Conservation (phyloP, 2,113 vertebrate genomes). For the Dasyornis broadbenti region DNA sequence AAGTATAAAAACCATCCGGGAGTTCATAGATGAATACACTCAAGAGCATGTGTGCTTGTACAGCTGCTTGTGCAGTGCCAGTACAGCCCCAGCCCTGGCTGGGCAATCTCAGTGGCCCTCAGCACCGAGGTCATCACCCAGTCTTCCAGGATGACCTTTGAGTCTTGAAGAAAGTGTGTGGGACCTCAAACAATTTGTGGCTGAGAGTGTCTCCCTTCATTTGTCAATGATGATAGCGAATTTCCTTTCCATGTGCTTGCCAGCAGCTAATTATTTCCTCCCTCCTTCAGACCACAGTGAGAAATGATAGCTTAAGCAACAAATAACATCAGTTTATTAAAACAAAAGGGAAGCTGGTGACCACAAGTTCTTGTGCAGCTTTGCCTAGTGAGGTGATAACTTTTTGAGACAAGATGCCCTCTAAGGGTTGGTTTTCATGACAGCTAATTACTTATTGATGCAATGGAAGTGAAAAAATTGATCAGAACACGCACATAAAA, state of each 20-base stretch:
- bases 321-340: background rate
- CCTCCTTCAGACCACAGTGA: background rate
- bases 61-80: background rate
- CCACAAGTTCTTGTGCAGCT: background rate
- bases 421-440: background rate
- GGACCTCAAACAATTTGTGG: background rate
- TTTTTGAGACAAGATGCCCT: background rate
- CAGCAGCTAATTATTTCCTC: constrained; percentile 6
- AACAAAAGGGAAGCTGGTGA: background rate
- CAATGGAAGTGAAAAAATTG: background rate
- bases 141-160: background rate
- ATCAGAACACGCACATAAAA: background rate
- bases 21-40: background rate
- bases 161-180: background rate
- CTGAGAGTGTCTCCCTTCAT: background rate
- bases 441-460: background rate
- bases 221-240: background rate
- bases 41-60: background rate
- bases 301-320: background rate
- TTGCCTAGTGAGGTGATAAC: background rate
- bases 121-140: background rate
- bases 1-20: background rate
- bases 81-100: background rate
- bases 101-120: background rate
- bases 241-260: background rate